These are phyloP conservation scores for Nothobranchius furzeri DNA, from an alignment of 2,113 vertebrate species.

Conservation along the genomic window DNA sequence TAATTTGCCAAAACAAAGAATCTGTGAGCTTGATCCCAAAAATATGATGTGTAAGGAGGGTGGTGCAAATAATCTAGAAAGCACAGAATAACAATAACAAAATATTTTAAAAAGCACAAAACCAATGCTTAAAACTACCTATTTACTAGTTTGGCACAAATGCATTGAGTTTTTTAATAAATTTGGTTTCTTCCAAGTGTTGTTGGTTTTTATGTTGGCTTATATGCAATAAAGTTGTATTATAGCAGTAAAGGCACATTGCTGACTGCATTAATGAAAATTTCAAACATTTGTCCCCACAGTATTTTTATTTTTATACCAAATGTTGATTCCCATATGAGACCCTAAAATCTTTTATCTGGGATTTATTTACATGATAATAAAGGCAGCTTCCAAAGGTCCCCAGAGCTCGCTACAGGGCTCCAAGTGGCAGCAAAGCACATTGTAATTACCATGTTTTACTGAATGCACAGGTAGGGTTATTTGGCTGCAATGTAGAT, in stretches of 20 bases:
- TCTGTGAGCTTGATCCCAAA: slow-evolving; percentile 48
- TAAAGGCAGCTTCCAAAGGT: slow-evolving; percentile 64
- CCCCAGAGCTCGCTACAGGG: slow-evolving; percentile 36
- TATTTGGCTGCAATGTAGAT: slow-evolving; percentile 40
- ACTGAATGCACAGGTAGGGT: slow-evolving; percentile 48
- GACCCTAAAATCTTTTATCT: not conserved
- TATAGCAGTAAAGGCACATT: slow-evolving; percentile 33
- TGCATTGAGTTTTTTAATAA: not conserved
- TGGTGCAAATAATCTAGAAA: slow-evolving; percentile 20
- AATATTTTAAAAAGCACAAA: slow-evolving; percentile 47
- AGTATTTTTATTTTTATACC: slow-evolving; percentile 12
- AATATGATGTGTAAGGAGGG: slow-evolving; percentile 20
- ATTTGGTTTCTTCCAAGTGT: not conserved
- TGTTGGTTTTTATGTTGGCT: slow-evolving; percentile 40
- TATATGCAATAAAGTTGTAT: slow-evolving; percentile 58
- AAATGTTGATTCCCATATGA: slow-evolving; percentile 8
- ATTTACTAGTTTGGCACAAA: slow-evolving; percentile 19
- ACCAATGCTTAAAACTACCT: slow-evolving; percentile 42
- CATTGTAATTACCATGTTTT: slow-evolving; percentile 70
- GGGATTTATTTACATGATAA: slow-evolving; percentile 26
- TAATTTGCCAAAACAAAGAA: slow-evolving; percentile 56
- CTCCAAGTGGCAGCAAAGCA: slow-evolving; percentile 44
- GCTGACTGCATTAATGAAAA: slow-evolving; percentile 1
- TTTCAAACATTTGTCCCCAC: slow-evolving; percentile 1
- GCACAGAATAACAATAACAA: slow-evolving; percentile 45